These are phyloP conservation scores for Monoplex corrugatus DNA, from an alignment of 2,888 invertebrate species.

Conservation along the genomic window DNA sequence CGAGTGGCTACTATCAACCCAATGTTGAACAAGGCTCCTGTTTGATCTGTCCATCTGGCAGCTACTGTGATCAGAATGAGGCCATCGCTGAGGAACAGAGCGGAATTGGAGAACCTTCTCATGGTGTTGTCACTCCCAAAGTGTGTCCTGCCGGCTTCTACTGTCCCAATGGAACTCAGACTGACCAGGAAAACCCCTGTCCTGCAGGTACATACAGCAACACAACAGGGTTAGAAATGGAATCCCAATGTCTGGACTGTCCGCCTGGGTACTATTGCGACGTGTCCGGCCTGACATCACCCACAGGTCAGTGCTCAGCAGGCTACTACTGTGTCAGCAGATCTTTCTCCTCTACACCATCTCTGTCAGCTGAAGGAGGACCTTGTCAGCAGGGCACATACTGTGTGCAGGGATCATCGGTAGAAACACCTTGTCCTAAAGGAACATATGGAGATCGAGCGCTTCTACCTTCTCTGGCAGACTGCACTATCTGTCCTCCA, in stretches of 20 bases:
- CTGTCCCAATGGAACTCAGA: slow-evolving; percentile 77
- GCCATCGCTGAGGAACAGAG: slow-evolving; percentile 78
- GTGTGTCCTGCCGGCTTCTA: slow-evolving; percentile 78
- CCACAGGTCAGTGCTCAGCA: slow-evolving; percentile 74
- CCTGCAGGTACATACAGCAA: slow-evolving; percentile 79
- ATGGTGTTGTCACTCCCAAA: slow-evolving; percentile 79
- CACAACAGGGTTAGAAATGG: slow-evolving; percentile 71
- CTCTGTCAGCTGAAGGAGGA: slow-evolving; percentile 64
- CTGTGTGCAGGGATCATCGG: slow-evolving; percentile 71
- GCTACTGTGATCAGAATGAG: slow-evolving; percentile 78
- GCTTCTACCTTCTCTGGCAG: slow-evolving; percentile 70
- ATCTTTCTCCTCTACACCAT: slow-evolving; percentile 69
- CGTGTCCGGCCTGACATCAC: slow-evolving; percentile 73
- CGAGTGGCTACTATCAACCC: slow-evolving; percentile 77
- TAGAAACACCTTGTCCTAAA: slow-evolving; percentile 74
- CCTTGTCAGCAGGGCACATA: slow-evolving; percentile 77
- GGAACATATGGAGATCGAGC: slow-evolving; percentile 77
- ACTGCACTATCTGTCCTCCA: slow-evolving; percentile 78
- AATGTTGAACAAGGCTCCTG: slow-evolving; percentile 71
- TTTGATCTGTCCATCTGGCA: slow-evolving; percentile 74
- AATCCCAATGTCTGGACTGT: slow-evolving; percentile 74
- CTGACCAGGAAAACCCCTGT: slow-evolving; percentile 74
- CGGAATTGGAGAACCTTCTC: slow-evolving; percentile 74
- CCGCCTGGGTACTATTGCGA: slow-evolving; percentile 77
- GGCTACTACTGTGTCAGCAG: slow-evolving; percentile 77